Evolutionary conservation across 2,888 invertebrate species (phyloP).

Genomic region (Vandiemenella viatica): DNA sequence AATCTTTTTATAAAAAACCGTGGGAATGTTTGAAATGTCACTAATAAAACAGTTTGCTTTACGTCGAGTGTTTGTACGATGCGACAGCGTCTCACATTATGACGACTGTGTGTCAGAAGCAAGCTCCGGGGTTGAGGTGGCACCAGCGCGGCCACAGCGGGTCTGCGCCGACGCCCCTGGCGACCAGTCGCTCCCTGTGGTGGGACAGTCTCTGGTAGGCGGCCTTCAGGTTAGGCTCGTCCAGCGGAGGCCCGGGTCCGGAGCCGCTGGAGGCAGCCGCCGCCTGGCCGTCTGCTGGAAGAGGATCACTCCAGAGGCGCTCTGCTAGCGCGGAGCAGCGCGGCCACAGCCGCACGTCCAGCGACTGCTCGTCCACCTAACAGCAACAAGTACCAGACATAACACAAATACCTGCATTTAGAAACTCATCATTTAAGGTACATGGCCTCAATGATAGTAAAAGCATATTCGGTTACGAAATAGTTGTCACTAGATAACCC

Average conservation of each 20-base stretch:
- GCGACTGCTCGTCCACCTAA: constrained; percentile 22
- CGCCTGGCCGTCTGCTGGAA: not conserved
- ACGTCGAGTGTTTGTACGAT: too few species aligned
- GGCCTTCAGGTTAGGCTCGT: constrained; percentile 8
- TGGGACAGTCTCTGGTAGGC: constrained; percentile 21
- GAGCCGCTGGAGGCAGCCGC: not conserved
- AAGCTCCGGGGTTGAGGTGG: constrained; percentile 37
- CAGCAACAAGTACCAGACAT: too few species aligned
- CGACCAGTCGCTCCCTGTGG: constrained; percentile 22
- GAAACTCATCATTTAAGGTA: too few species aligned
- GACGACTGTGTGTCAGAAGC: constrained; percentile 35
- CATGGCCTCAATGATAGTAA: too few species aligned
- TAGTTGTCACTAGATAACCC: too few species aligned
- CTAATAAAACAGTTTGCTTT: too few species aligned
- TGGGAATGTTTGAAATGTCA: too few species aligned
- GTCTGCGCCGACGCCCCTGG: constrained; percentile 23
- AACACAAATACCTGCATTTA: too few species aligned
- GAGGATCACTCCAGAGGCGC: constrained; percentile 24
- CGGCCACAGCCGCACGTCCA: constrained; percentile 25
- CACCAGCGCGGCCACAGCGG: constrained; percentile 24
- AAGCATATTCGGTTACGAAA: too few species aligned
- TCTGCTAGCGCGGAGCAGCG: constrained; percentile 25
- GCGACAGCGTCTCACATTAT: too few species aligned
- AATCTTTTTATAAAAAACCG: too few species aligned
- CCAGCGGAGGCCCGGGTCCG: not conserved